Conservation (phyloP, 2,888 invertebrate genomes). For the Oasisia sp. region DNA sequence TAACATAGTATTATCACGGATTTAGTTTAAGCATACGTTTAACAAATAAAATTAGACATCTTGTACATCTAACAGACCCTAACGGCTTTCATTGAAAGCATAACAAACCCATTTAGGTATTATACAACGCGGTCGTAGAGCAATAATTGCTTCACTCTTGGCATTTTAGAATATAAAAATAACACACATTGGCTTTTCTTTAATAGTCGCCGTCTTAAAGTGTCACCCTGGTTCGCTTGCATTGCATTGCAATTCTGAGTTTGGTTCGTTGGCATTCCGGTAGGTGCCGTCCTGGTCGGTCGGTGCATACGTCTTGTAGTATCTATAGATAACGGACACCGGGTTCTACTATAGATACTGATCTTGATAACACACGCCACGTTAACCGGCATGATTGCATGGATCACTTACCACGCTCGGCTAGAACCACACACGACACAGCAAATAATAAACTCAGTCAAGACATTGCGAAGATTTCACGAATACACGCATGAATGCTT, state of each 20-base stretch:
- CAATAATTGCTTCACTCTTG: background rate
- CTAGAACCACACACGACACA: background rate
- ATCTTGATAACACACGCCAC: constrained; percentile 5
- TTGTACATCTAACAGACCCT: background rate
- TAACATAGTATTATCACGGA: background rate
- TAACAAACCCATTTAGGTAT: background rate
- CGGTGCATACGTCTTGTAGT: background rate
- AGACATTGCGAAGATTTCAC: background rate
- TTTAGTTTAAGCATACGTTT: background rate
- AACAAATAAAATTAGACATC: background rate
- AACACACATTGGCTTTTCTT: background rate
- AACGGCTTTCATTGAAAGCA: background rate
- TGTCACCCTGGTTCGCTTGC: background rate
- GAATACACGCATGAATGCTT: background rate
- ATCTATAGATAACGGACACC: background rate
- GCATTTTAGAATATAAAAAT: background rate
- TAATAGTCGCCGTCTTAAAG: background rate
- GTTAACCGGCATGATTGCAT: constrained; percentile 1
- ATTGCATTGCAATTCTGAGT: constrained; percentile 2
- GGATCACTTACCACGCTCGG: background rate
- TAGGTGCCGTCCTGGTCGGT: background rate
- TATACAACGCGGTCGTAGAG: background rate
- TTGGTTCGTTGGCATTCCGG: background rate
- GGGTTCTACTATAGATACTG: background rate
- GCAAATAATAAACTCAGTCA: background rate